Evolutionary conservation across 1,140 invertebrate genomes (phyloP).

Genomic region (Drosophila asahinai): DNA sequence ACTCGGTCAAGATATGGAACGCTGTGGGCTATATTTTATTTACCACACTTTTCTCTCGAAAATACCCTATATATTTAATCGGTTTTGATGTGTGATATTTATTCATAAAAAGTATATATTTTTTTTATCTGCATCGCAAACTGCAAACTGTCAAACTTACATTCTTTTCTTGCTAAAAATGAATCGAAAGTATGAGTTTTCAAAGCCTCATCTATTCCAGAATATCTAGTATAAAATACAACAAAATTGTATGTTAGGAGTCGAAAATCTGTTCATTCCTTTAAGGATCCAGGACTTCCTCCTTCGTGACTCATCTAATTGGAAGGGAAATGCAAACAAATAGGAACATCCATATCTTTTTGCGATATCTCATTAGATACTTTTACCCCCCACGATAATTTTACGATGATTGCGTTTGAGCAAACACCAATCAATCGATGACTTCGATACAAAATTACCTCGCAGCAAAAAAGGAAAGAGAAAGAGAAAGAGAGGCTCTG

Average conservation of each 20-base stretch:
- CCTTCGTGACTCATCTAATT: constrained; percentile 6
- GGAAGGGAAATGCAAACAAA: constrained; percentile 25
- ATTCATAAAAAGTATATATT: too few species aligned
- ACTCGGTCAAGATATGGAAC: constrained; percentile 24
- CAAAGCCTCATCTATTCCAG: too few species aligned
- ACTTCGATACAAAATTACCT: constrained; percentile 23
- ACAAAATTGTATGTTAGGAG: too few species aligned
- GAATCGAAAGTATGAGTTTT: too few species aligned
- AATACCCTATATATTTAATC: constrained; percentile 2
- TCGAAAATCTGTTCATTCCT: too few species aligned
- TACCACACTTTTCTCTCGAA: neutral
- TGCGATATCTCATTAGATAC: constrained; percentile 40
- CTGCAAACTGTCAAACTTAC: too few species aligned
- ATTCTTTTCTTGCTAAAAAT: too few species aligned
- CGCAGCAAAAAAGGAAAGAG: neutral
- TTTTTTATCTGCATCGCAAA: too few species aligned
- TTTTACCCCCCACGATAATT: constrained; percentile 27
- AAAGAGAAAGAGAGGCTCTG: constrained; percentile 1
- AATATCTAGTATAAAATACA: too few species aligned
- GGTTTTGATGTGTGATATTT: neutral
- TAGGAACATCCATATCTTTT: constrained; percentile 22
- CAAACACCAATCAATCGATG: constrained; percentile 49
- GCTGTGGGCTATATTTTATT: constrained; percentile 1
- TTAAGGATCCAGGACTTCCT: neutral
- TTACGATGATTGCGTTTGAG: constrained; percentile 34